Evolutionary conservation across 2,113 vertebrate genomes (phyloP).

Genomic region (Promerops cafer): DNA sequence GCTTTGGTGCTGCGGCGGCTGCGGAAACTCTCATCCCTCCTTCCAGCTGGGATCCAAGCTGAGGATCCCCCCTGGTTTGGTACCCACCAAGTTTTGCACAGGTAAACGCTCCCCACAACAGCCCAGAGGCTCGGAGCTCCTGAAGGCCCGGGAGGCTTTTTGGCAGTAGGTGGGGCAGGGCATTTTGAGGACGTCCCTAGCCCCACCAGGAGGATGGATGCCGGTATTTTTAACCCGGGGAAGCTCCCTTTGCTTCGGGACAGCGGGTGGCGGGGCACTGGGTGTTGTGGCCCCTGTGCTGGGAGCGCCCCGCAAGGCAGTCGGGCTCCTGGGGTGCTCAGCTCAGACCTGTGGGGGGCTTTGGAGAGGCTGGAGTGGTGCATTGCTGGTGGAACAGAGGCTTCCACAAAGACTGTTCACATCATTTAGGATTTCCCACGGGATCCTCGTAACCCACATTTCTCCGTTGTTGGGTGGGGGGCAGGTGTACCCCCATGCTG

Average conservation of each 20-base stretch:
- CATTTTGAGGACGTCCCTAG: neutral
- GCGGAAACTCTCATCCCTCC: neutral
- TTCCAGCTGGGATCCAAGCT: neutral
- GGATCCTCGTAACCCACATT: neutral
- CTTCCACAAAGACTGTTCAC: neutral
- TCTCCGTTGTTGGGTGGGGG: neutral
- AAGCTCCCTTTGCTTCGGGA: neutral
- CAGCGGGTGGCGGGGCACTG: rapidly evolving
- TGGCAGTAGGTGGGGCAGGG: neutral
- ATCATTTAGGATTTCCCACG: neutral
- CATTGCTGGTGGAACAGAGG: rapidly evolving
- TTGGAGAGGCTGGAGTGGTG: neutral
- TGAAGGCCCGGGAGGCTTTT: neutral
- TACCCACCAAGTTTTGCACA: rapidly evolving
- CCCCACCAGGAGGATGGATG: neutral
- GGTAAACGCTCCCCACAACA: rapidly evolving
- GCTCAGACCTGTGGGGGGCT: neutral
- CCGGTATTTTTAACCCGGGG: rapidly evolving
- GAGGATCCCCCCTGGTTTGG: neutral
- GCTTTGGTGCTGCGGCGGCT: neutral
- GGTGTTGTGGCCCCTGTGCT: neutral
- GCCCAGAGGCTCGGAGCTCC: neutral
- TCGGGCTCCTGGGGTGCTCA: neutral
- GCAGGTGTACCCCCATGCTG: neutral
- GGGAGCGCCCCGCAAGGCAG: neutral